phyloP scores from a whole-genome alignment of 2,113 vertebrate genomes.

The Penelope pileata region DNA sequence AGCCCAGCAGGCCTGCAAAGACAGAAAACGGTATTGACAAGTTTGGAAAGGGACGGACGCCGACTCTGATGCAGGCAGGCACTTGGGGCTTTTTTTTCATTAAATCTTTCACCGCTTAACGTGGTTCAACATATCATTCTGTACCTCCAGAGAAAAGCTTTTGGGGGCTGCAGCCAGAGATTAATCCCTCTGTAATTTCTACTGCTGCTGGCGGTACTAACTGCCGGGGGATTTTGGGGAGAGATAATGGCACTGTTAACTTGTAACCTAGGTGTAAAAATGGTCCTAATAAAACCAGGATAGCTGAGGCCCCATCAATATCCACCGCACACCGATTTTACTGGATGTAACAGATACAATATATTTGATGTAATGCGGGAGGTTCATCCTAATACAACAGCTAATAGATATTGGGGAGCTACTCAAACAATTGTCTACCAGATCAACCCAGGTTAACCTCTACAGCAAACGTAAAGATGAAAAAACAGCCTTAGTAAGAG shows the following conservation, averaged over 20 bases:
- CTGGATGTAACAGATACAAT: conserved; percentile 57
- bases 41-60: conserved; percentile 56
- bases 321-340: conserved; percentile 62
- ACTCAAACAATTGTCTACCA: conserved; percentile 53
- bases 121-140: conserved; percentile 64
- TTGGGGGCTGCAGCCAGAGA: conserved; percentile 61
- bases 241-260: conserved; percentile 70
- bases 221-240: conserved; percentile 67
- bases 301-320: conserved; percentile 59
- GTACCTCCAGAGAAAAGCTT: conserved; percentile 56
- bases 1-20: conserved; percentile 22
- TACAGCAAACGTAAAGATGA: conserved; percentile 48
- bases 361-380: conserved; percentile 53
- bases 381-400: background rate
- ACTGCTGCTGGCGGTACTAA: conserved; percentile 63
- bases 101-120: conserved; percentile 71
- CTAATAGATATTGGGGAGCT: conserved; percentile 62
- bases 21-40: conserved; percentile 64
- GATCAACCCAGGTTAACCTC: conserved; percentile 62
- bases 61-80: conserved; percentile 22
- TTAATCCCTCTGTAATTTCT: conserved; percentile 78
- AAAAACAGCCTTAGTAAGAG: conserved; percentile 56
- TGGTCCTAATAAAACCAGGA: conserved; percentile 75
- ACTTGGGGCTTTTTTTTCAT: conserved; percentile 72
- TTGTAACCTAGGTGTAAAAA: conserved; percentile 71